Evolutionary conservation across 2,888 invertebrate genomes (phyloP).

Genomic region (Cosmopolites sordidus): DNA sequence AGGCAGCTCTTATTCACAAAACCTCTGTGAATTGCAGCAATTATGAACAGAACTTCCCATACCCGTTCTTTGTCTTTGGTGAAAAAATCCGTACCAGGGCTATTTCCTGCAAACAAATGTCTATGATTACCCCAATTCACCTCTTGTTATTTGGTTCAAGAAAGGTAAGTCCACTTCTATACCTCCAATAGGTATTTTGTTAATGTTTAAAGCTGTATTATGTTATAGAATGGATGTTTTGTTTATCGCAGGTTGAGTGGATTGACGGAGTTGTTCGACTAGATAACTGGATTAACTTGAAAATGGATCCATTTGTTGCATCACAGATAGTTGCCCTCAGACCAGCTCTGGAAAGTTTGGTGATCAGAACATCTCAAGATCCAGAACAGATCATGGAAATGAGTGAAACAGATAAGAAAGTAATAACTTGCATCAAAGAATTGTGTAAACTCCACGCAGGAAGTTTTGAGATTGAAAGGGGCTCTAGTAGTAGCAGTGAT

Average conservation of each 20-base stretch:
- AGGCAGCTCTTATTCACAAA: constrained; percentile 92
- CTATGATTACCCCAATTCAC: constrained; percentile 91
- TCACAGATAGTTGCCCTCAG: constrained; percentile 80
- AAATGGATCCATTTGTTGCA: constrained; percentile 75
- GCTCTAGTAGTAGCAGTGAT: constrained; percentile 38
- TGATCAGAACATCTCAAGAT: constrained; percentile 72
- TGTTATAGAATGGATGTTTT: background rate
- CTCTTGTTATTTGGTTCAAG: constrained; percentile 88
- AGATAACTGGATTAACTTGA: constrained; percentile 92
- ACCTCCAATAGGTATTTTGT: constrained; percentile 3
- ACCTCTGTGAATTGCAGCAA: constrained; percentile 93
- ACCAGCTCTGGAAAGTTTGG: constrained; percentile 82
- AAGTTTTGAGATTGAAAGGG: constrained; percentile 61
- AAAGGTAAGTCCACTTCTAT: constrained; percentile 51
- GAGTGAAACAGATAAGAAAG: constrained; percentile 60
- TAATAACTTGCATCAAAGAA: constrained; percentile 66
- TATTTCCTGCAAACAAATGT: constrained; percentile 92
- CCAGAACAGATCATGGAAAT: constrained; percentile 73
- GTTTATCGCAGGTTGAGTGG: constrained; percentile 58
- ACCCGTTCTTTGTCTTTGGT: constrained; percentile 95
- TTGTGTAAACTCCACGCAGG: constrained; percentile 77
- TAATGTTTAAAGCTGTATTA: background rate
- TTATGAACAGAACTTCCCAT: constrained; percentile 77
- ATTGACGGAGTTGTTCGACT: constrained; percentile 71
- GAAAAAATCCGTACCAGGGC: constrained; percentile 96